Evolutionary conservation across 2,113 vertebrate species (phyloP).

Genomic region (Dasyornis broadbenti): DNA sequence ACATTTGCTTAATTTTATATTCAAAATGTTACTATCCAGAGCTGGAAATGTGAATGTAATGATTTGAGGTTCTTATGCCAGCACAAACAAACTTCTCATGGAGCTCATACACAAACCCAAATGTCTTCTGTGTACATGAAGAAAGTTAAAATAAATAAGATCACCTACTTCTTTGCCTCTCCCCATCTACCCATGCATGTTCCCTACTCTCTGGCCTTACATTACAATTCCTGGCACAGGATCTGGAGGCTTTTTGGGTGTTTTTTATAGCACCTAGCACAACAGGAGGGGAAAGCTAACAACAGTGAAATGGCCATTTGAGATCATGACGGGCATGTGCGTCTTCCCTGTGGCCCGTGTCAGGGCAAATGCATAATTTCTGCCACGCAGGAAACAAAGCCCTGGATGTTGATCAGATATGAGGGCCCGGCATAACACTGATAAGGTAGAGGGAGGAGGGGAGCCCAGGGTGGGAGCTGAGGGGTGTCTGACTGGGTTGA

Average conservation of each 20-base stretch:
- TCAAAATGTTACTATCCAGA: neutral
- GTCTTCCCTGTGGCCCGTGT: rapidly evolving
- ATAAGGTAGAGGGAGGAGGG: neutral
- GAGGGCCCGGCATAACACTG: rapidly evolving
- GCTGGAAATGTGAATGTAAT: neutral
- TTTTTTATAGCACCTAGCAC: neutral
- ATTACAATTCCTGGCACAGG: neutral
- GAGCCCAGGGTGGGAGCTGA: neutral
- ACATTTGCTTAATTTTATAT: slow-evolving; percentile 22
- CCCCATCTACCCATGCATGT: neutral
- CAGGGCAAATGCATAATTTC: neutral
- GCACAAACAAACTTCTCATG: neutral
- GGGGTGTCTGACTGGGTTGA: neutral
- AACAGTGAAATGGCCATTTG: neutral
- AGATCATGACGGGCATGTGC: neutral
- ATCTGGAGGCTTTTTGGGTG: rapidly evolving
- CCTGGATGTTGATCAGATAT: neutral
- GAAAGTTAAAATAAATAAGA: neutral
- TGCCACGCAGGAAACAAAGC: neutral
- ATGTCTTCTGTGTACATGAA: neutral
- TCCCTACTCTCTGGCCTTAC: neutral
- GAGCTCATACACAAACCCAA: neutral
- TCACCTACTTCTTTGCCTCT: neutral
- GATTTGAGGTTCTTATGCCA: neutral
- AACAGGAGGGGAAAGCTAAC: neutral